Percentiles rank a stretch among this genome's conserved stretches.
phyloP scores from a whole-genome alignment of 2,113 vertebrate species.

The Riparia riparia region DNA sequence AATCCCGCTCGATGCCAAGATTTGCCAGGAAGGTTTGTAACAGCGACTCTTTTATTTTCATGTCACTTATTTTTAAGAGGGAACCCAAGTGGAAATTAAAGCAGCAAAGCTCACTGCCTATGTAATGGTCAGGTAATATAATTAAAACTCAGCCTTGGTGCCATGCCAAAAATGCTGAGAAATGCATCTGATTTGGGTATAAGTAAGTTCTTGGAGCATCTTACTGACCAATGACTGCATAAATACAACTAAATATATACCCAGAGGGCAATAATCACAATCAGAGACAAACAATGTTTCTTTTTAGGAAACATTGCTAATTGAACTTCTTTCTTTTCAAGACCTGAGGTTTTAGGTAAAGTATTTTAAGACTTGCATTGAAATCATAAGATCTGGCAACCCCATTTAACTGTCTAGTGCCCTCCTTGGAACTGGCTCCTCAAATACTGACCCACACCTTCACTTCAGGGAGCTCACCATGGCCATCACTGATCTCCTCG shows the following conservation, averaged over 20 bases:
- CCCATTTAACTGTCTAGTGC: background rate
- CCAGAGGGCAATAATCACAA: background rate
- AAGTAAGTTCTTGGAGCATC: background rate
- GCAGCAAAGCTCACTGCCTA: background rate
- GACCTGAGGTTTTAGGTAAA: background rate
- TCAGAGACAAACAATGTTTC: background rate
- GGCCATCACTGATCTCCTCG: rapidly evolving
- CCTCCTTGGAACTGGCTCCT: background rate
- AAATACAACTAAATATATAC: background rate
- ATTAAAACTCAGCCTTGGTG: background rate
- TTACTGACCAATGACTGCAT: background rate
- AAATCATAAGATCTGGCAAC: background rate
- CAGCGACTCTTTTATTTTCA: background rate
- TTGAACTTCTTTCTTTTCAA: background rate
- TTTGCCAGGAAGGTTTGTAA: background rate
- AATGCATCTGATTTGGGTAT: background rate
- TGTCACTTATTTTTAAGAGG: background rate
- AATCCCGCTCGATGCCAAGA: rapidly evolving
- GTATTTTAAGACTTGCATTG: background rate
- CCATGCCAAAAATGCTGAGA: background rate
- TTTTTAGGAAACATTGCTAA: background rate
- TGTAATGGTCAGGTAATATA: background rate
- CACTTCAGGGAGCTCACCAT: background rate
- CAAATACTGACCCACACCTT: background rate
- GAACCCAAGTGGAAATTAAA: background rate